Percentiles rank a stretch among this genome's conserved stretches.
phyloP scores from a whole-genome alignment of 2,113 vertebrate species.

The Eurystomus gularis region DNA sequence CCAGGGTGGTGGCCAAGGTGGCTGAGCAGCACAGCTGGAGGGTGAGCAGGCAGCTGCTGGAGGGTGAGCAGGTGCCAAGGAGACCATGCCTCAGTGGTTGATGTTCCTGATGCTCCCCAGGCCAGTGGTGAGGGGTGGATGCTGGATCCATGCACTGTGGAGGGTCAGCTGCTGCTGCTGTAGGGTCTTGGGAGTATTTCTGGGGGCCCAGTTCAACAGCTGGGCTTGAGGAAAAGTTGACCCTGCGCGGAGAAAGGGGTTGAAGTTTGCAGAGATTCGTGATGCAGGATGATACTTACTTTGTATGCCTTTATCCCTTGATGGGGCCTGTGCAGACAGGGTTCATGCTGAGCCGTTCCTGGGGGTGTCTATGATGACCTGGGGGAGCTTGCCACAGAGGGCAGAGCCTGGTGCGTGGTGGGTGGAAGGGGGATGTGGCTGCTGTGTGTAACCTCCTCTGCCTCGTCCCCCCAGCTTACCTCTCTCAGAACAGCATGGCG shows the following conservation, averaged over 20 bases:
- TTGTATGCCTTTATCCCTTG: fast-evolving
- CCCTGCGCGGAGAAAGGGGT: background rate
- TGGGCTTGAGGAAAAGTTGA: background rate
- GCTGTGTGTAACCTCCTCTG: background rate
- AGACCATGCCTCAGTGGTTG: fast-evolving
- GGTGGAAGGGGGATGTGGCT: fast-evolving
- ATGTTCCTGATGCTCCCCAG: background rate
- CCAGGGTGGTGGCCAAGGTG: background rate
- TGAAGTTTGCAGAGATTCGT: background rate
- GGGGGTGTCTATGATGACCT: fast-evolving
- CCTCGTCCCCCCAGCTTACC: background rate
- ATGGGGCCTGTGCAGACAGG: fast-evolving
- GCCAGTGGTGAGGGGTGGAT: fast-evolving
- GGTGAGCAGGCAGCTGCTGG: background rate
- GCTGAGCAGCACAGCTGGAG: fast-evolving
- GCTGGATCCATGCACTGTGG: background rate
- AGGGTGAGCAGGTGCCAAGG: fast-evolving
- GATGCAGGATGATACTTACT: fast-evolving
- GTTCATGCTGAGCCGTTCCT: fast-evolving
- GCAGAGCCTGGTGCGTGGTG: fast-evolving
- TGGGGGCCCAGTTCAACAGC: fast-evolving
- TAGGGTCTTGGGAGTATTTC: fast-evolving
- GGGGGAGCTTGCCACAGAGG: too few species aligned
- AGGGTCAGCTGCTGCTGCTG: too few species aligned
- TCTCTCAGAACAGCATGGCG: constrained; percentile 78